Percentiles rank a stretch among this genome's conserved stretches.
These are phyloP conservation scores for Drosophila putrida DNA, from an alignment of 2,888 invertebrate genomes.

Conservation along the genomic window DNA sequence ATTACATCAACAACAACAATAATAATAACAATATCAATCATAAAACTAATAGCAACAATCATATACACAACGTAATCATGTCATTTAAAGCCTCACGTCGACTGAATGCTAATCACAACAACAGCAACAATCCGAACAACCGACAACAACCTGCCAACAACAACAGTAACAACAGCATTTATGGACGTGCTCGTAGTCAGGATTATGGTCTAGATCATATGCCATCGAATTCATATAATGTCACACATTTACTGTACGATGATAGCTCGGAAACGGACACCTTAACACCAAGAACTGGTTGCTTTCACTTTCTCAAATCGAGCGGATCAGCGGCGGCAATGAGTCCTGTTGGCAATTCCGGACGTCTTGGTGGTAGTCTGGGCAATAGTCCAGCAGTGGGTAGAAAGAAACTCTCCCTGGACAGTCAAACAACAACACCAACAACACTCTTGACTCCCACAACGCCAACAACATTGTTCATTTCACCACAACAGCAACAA, in stretches of 20 bases:
- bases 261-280: constrained; percentile 76
- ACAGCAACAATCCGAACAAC: constrained; percentile 28
- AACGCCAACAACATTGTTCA: constrained; percentile 1
- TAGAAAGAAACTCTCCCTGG: constrained; percentile 84
- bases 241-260: constrained; percentile 39
- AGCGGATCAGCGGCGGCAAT: constrained; percentile 7
- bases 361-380: constrained; percentile 69
- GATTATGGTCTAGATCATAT: constrained; percentile 82
- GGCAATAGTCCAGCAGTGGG: constrained; percentile 82
- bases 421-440: constrained; percentile 71
- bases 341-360: not conserved
- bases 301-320: constrained; percentile 1
- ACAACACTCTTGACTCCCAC: constrained; percentile 1
- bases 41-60: constrained; percentile 30
- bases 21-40: constrained; percentile 32
- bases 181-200: constrained; percentile 78
- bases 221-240: constrained; percentile 28
- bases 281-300: not conserved
- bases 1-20: constrained; percentile 20
- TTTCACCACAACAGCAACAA: constrained; percentile 1
- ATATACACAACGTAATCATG: constrained; percentile 40
- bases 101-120: constrained; percentile 55
- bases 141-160: constrained; percentile 23
- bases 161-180: constrained; percentile 25
- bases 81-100: constrained; percentile 51